Percentiles rank a stretch among this genome's conserved stretches.
phyloP scores from a whole-genome alignment of 2,797 vertebrate species.

The Apogon talboti region DNA sequence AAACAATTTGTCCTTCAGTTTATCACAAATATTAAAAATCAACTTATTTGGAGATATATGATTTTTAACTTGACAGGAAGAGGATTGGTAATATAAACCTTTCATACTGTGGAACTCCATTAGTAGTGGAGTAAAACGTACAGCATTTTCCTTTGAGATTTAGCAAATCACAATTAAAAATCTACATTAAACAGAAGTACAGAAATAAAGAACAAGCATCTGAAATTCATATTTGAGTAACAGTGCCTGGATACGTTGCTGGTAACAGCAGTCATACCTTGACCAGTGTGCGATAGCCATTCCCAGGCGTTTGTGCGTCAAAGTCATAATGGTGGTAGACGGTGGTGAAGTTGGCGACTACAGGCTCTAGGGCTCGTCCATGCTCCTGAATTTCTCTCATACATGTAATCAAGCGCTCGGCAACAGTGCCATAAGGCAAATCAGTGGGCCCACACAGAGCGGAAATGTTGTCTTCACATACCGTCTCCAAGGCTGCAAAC shows the following conservation, averaged over 20 bases:
- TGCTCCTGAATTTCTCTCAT: conserved; percentile 77
- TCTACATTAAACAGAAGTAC: no score
- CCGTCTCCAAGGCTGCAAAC: conserved; percentile 73
- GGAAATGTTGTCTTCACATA: conserved; percentile 72
- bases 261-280: conserved; percentile 72
- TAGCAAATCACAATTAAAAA: no score
- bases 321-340: conserved; percentile 84
- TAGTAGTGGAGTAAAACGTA: no score
- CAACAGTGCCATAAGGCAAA: conserved; percentile 40
- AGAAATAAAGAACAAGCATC: no score
- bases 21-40: no score
- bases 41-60: no score
- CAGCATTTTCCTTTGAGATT: no score
- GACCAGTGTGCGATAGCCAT: conserved; percentile 85
- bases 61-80: no score
- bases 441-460: conserved; percentile 48
- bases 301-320: conserved; percentile 78
- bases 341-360: conserved; percentile 72
- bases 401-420: conserved; percentile 68
- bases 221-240: no score
- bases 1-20: no score
- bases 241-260: not conserved
- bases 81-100: no score
- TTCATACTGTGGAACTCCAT: no score
- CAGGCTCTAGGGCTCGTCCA: conserved; percentile 67